Conservation (phyloP, 2,888 invertebrate genomes). For the Deilephila elpenor region DNA sequence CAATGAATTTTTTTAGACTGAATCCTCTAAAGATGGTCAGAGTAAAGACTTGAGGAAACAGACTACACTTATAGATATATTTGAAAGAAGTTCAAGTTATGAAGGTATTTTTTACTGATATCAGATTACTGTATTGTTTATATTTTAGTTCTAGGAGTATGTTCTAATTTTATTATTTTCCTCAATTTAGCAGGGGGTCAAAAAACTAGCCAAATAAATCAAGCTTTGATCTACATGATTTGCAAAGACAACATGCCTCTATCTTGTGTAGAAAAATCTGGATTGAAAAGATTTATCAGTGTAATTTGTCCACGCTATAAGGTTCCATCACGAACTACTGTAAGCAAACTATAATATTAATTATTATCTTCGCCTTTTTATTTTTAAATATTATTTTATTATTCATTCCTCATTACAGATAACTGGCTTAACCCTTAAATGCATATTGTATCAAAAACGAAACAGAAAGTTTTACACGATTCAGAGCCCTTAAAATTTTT, state of each 20-base stretch:
- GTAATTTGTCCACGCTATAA: slow-evolving; percentile 40
- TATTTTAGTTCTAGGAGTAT: slow-evolving; percentile 10
- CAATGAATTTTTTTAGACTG: neutral
- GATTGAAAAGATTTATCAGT: slow-evolving; percentile 37
- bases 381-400: neutral
- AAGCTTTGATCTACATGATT: slow-evolving; percentile 39
- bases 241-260: slow-evolving; percentile 39
- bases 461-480: no score
- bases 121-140: slow-evolving; percentile 26
- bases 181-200: neutral
- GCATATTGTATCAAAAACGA: no score
- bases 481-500: no score
- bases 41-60: slow-evolving; percentile 33
- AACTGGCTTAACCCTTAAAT: slow-evolving; percentile 9
- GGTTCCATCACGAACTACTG: slow-evolving; percentile 37
- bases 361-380: slow-evolving; percentile 19
- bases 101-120: slow-evolving; percentile 37
- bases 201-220: slow-evolving; percentile 38
- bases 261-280: slow-evolving; percentile 40
- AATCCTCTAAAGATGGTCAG: slow-evolving; percentile 21
- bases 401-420: slow-evolving; percentile 27
- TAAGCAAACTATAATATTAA: slow-evolving; percentile 27
- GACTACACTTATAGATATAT: slow-evolving; percentile 33
- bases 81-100: slow-evolving; percentile 43
- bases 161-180: slow-evolving; percentile 19